A percentile compares a stretch with the other conserved stretches of the same genome.
Conservation (phyloP, 2,797 vertebrate species). For the Eleutherodactylus coqui region DNA sequence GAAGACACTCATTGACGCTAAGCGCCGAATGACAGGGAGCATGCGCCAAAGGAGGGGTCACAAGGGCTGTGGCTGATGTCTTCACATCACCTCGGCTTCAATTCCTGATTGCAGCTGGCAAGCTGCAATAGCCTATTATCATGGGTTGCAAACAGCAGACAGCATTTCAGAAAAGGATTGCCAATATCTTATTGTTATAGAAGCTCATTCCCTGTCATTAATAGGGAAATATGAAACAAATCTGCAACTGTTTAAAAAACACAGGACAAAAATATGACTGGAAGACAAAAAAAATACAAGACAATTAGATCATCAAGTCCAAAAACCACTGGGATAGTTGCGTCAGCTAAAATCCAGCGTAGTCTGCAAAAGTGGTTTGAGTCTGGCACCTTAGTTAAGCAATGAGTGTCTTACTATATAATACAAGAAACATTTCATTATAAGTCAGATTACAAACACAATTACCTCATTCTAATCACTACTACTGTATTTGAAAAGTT, state of each 20-base stretch:
- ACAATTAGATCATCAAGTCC: constrained; percentile 12
- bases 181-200: not conserved
- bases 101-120: too few species aligned
- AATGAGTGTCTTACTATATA: not conserved
- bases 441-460: not conserved
- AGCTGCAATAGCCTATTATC: not conserved
- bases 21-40: too few species aligned
- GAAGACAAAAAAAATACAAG: not conserved
- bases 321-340: not conserved
- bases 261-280: not conserved
- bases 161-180: too few species aligned
- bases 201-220: not conserved
- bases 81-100: too few species aligned
- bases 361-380: constrained; percentile 6
- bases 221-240: not conserved
- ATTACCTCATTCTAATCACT: not conserved
- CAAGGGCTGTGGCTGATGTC: too few species aligned
- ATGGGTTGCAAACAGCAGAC: not conserved
- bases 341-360: not conserved
- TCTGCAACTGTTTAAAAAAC: not conserved
- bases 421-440: not conserved
- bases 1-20: too few species aligned
- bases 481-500: not conserved
- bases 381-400: not conserved
- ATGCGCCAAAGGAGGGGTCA: too few species aligned